A percentile compares a stretch with the other conserved stretches of the same genome.
These are phyloP conservation scores for Trinectes maculatus DNA, from an alignment of 2,113 vertebrate species.

Conservation along the genomic window DNA sequence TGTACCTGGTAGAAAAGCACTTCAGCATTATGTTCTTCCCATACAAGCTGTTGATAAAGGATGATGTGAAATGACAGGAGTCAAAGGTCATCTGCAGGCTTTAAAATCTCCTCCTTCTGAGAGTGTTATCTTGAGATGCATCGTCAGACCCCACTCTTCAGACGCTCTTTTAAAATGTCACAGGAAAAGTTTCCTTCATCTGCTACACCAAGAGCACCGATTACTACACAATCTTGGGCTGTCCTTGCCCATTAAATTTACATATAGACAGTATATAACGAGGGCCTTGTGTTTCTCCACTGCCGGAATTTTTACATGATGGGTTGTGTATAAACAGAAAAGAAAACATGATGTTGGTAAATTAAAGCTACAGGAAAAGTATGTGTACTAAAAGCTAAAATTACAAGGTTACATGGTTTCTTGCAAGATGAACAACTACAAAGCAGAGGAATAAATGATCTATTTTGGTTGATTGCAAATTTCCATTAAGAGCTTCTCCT, in stretches of 20 bases:
- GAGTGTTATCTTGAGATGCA: not conserved
- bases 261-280: constrained; percentile 15
- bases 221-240: not conserved
- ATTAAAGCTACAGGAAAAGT: not conserved
- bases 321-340: not conserved
- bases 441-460: not conserved
- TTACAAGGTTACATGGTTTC: no score
- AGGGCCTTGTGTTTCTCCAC: not conserved
- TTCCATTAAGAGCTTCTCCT: not conserved
- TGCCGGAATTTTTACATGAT: not conserved
- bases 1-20: no score
- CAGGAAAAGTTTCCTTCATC: constrained; percentile 12
- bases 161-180: constrained; percentile 29
- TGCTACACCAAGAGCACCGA: not conserved
- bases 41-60: not conserved
- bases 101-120: constrained; percentile 1
- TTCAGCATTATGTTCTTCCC: no score
- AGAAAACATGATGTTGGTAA: not conserved
- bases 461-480: not conserved
- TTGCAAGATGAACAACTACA: not conserved
- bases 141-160: not conserved
- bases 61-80: not conserved
- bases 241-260: not conserved
- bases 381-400: not conserved
- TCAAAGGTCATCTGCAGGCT: not conserved